phyloP scores from a whole-genome alignment of 2,113 vertebrate genomes.

The Burhinus oedicnemus region DNA sequence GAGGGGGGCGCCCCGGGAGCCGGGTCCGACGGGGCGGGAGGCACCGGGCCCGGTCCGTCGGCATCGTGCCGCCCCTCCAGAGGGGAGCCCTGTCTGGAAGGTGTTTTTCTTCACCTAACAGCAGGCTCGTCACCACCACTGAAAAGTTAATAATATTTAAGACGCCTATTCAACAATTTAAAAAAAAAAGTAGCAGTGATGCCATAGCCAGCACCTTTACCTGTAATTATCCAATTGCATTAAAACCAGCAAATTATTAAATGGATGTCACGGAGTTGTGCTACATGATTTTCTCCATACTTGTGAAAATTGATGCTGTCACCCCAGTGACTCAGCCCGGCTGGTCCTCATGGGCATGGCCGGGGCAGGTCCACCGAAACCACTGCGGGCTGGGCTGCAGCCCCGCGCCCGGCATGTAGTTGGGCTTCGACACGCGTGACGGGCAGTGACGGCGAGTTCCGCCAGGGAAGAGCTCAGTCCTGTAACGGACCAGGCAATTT shows the following conservation, averaged over 20 bases:
- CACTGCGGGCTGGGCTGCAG: rapidly evolving
- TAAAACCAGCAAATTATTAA: neutral
- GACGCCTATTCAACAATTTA: neutral
- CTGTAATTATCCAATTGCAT: neutral
- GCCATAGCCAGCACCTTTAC: neutral
- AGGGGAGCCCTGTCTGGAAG: rapidly evolving
- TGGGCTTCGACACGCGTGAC: rapidly evolving
- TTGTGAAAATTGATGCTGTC: neutral
- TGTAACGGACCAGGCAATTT: neutral
- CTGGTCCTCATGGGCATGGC: neutral
- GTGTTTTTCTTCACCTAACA: rapidly evolving
- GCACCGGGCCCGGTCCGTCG: rapidly evolving
- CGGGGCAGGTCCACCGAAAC: rapidly evolving
- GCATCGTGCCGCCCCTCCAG: too few relatives aligned
- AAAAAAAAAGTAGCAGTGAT: neutral
- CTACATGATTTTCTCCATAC: neutral
- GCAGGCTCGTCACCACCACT: rapidly evolving
- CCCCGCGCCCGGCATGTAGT: rapidly evolving
- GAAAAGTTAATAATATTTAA: rapidly evolving
- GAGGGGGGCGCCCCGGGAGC: neutral
- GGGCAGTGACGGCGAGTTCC: neutral
- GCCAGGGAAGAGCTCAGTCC: neutral
- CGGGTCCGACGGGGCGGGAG: neutral
- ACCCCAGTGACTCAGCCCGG: neutral
- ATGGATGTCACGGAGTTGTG: neutral